Evolutionary conservation across 2,888 invertebrate species (phyloP), one percentile per base, ranked within the genome.

Genomic region (Apodemia zela): DNA sequence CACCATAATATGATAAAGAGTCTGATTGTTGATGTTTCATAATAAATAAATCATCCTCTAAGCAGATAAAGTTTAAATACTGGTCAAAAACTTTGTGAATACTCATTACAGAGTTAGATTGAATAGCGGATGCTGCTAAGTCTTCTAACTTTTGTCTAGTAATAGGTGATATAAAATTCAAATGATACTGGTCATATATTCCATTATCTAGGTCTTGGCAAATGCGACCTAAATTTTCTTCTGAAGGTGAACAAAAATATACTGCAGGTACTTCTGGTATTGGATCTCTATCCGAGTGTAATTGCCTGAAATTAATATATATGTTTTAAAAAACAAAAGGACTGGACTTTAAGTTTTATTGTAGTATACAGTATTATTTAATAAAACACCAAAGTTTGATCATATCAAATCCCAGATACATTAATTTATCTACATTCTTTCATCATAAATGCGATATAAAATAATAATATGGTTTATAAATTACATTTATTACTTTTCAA

Each of bases 201-300:
- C 97, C 96, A 84, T 95, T 97, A 70, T 96, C 95, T 63, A 97
- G 93, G 82, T 97, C 98, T 87, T 98, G 97, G 68, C 97, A 96
- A 69, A 99, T 98, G 70, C 98, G 94, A 59, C 96, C 97, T 54
- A 99, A 93, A 87, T 99, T 99, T 82, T 99, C 99, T 78, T 98
- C 98, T 13, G 97, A 96, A 3, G 99, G 99, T 70, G 97, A 94
- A 84, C 99, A 98, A 85, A 99, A 99, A 84, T 99, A 99, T 49
- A 99, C 96, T 0, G 98, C 99, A 60, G 99, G 99, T 2, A 99
- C 99, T 92, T 99, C 99, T 7, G 99, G 98, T 76, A 99, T 98
- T n/a, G 95, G 93, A 81, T 97, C 97, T 66, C 97, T 93, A 79
- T 97, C 96, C 8, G 97, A 96, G 87, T 97, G 97, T 62, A 98